Percentiles rank a stretch among this genome's conserved stretches.
phyloP scores from a whole-genome alignment of 2,113 vertebrate genomes.

The rabbit (Oryctolagus cuniculus) region mOryCun1.1 NC_091442.1:61673501-61674000 shows the following conservation, averaged over 20 bases:
- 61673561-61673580: background rate
- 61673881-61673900: no score
- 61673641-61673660: background rate
- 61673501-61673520: background rate
- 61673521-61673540: conserved; percentile 35
- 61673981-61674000: no score
- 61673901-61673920: no score
- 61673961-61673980: no score
- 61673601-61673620: background rate
- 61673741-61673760: background rate
- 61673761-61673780: background rate
- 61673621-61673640: background rate
- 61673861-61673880: no score
- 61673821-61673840: background rate
- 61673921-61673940: no score
- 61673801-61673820: background rate
- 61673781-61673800: background rate
- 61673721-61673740: background rate
- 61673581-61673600: background rate
- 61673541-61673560: background rate
- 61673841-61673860: background rate
- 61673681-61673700: background rate
- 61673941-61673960: no score
- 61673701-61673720: background rate
- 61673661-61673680: background rate